phyloP scores from a whole-genome alignment of 2,113 vertebrate genomes.

The Clarias macrocephalus region DNA sequence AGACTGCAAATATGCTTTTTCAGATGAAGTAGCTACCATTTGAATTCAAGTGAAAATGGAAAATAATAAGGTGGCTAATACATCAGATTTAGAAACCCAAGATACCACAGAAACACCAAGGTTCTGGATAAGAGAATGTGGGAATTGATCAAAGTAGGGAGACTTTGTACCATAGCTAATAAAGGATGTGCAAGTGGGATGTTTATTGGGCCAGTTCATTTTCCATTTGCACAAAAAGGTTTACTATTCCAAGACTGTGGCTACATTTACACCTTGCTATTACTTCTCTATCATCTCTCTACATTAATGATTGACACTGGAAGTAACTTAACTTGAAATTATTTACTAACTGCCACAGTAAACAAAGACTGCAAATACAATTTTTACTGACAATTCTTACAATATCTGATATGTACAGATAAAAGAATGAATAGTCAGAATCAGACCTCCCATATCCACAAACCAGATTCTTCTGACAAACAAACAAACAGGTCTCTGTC shows the following conservation, averaged over 20 bases:
- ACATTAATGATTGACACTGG: background rate
- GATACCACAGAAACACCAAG: background rate
- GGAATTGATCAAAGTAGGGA: background rate
- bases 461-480: background rate
- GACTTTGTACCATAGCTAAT: background rate
- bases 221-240: background rate
- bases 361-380: background rate
- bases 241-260: background rate
- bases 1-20: background rate
- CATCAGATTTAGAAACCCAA: background rate
- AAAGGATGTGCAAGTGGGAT: background rate
- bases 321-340: background rate
- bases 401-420: background rate
- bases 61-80: background rate
- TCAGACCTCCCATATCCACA: background rate
- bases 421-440: background rate
- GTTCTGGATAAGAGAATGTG: background rate
- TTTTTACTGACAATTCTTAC: background rate
- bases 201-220: background rate
- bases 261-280: background rate
- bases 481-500: background rate
- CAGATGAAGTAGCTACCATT: background rate
- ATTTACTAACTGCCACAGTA: background rate
- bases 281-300: background rate
- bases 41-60: background rate